Conservation (phyloP, 1,140 invertebrate species). For the Acyrthosiphon pisum region DNA sequence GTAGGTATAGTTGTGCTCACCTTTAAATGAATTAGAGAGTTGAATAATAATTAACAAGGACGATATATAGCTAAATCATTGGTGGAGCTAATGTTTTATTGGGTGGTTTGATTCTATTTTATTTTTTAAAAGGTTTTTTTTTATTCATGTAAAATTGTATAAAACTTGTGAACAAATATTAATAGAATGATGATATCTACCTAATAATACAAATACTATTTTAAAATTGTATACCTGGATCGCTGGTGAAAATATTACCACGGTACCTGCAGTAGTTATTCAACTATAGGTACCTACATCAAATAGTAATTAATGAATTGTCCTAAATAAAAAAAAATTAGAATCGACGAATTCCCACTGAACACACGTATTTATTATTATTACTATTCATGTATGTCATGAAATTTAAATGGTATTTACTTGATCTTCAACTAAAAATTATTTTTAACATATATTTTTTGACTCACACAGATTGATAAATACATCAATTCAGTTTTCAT, state of each 20-base stretch:
- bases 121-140: too few species aligned
- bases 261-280: neutral
- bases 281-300: too few species aligned
- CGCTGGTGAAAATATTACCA: neutral
- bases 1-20: too few species aligned
- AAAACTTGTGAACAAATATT: too few species aligned
- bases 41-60: too few species aligned
- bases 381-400: neutral
- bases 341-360: neutral
- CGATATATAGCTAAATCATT: too few species aligned
- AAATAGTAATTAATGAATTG: neutral
- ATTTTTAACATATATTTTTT: neutral
- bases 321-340: neutral
- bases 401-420: neutral
- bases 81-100: too few species aligned
- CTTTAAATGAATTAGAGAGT: too few species aligned
- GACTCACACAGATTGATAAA: neutral
- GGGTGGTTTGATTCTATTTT: too few species aligned
- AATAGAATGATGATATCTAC: too few species aligned
- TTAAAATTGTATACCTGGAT: neutral
- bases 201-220: neutral
- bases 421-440: neutral
- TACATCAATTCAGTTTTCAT: neutral
- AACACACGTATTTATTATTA: neutral
- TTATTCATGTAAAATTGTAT: too few species aligned